Evolutionary conservation across 1,140 invertebrate species (phyloP), one percentile per base, ranked within the genome.

Genomic region (Conus ventricosus): DNA sequence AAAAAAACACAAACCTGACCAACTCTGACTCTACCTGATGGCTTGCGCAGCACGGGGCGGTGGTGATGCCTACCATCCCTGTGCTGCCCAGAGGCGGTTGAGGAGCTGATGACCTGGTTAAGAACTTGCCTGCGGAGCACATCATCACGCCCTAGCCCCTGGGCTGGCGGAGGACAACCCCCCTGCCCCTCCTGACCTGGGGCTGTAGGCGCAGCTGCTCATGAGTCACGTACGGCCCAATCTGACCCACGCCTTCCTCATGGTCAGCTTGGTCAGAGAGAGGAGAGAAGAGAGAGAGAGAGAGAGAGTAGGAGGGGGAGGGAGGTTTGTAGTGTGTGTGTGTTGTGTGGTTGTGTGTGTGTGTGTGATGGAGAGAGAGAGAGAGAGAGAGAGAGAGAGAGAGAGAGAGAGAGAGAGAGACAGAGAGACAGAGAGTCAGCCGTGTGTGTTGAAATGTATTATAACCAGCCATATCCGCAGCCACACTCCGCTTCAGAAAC

Each of bases 1-100:
- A 6, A 57, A 6, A 60, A 1, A 60, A 1, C 57, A 60, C 1
- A 39, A 60, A 0, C 55, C 57, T 60, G 8, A 2, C 57, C 4
- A 8, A 60, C 57, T 15, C 57, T 0, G 8, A 60, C 57, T 60
- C 60, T 51, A 81, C 27, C 27, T 85, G 39, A 39, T 39, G 39
- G 39, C 39, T 39, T 39, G 0, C 89, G 20, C 92, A 97, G 96
- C 98, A 98, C 94, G 98, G 98, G 85, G 97, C 97, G 7, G 96
- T 98, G 71, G 97, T 98, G 2, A 97, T 98, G 96, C 94, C 10
- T 98, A 98, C 93, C 97, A 99, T 96, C 98, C 98, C 3, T 99
- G 98, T 95, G 97, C 97, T 13, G 96, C 95, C 95, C 95, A 3
- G 89, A 95, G 10, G 96, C 97, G 95, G 96, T 98, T 0, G 90